These are phyloP conservation scores for Psittacula derbiana DNA, from an alignment of 2,797 vertebrate genomes.

Conservation along the genomic window DNA sequence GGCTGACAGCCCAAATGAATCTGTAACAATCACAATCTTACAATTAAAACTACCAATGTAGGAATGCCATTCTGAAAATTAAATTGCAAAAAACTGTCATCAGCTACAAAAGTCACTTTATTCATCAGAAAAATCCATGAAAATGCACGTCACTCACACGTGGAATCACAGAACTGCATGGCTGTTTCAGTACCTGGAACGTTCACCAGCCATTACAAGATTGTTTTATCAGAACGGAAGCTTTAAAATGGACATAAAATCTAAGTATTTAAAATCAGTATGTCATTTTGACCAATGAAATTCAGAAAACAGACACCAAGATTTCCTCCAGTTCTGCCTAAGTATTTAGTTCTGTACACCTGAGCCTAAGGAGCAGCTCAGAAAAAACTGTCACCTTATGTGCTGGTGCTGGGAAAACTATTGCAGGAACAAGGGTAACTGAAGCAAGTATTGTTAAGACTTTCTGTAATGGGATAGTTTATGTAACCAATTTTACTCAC, in stretches of 20 bases:
- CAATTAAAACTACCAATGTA: neutral
- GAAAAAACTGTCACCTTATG: neutral
- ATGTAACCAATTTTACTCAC: neutral
- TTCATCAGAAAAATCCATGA: neutral
- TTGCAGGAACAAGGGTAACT: neutral
- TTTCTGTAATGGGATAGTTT: neutral
- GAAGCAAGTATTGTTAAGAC: neutral
- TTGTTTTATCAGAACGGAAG: neutral
- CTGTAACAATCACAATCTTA: neutral
- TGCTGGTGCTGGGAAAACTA: neutral
- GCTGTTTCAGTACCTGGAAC: neutral
- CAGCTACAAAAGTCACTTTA: neutral
- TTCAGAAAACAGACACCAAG: neutral
- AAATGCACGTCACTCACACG: neutral
- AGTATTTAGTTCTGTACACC: neutral
- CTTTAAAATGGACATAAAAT: neutral
- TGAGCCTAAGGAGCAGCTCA: neutral
- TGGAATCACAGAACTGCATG: neutral
- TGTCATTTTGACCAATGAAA: neutral
- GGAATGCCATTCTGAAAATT: neutral
- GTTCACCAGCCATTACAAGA: neutral
- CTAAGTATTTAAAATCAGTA: neutral
- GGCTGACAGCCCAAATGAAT: neutral
- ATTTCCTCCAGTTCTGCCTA: neutral
- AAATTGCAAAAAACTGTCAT: neutral